A percentile compares a stretch with the other conserved stretches of the same genome.
Evolutionary conservation across 2,888 invertebrate genomes (phyloP).

Genomic region (Xestia sexstrigata): DNA sequence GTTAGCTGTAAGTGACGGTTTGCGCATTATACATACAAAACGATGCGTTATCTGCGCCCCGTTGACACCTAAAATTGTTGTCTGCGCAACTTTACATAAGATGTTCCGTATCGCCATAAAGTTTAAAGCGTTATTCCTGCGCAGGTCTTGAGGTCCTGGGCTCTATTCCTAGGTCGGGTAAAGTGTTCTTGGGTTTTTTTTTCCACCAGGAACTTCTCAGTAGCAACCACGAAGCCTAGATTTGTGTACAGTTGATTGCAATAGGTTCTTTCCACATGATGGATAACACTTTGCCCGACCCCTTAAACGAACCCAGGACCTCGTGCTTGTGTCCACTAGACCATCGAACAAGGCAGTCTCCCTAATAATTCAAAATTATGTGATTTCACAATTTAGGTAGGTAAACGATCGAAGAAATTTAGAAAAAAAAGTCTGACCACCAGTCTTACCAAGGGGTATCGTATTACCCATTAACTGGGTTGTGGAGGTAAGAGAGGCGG

Average conservation of each 20-base stretch:
- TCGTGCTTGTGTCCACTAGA: background rate
- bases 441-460: too few relatives aligned
- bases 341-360: background rate
- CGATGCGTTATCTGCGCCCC: too few relatives aligned
- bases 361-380: background rate
- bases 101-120: too few relatives aligned
- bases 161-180: background rate
- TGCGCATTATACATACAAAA: too few relatives aligned
- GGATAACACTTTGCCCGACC: background rate
- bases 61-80: too few relatives aligned
- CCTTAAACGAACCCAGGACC: background rate
- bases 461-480: too few relatives aligned
- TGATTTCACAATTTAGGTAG: background rate
- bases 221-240: background rate
- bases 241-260: background rate
- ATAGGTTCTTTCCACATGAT: background rate
- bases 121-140: too few relatives aligned
- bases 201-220: background rate
- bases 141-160: background rate
- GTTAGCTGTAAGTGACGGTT: too few relatives aligned
- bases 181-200: background rate
- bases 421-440: background rate
- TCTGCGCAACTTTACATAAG: too few relatives aligned
- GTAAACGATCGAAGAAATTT: background rate
- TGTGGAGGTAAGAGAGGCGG: too few relatives aligned